Evolutionary conservation across 2,888 invertebrate genomes (phyloP).

Genomic region (Laspeyria flexula): DNA sequence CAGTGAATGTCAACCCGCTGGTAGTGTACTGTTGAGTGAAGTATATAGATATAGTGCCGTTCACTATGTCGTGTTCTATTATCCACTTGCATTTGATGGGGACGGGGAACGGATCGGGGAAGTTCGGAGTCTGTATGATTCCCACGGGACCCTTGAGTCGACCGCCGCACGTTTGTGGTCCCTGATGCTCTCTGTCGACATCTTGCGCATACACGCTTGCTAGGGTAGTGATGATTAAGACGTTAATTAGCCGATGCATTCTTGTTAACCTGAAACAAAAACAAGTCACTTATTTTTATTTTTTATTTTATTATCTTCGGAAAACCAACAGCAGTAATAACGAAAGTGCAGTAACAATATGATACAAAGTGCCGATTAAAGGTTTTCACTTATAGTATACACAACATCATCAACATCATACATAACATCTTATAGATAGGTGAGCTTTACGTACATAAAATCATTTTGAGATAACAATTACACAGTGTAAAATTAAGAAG

Average conservation of each 20-base stretch:
- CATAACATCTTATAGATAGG: too few relatives aligned
- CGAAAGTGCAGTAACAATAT: too few relatives aligned
- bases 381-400: too few relatives aligned
- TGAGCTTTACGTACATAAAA: too few relatives aligned
- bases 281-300: too few relatives aligned
- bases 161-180: constrained; percentile 88
- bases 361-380: too few relatives aligned
- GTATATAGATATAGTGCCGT: constrained; percentile 93
- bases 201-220: constrained; percentile 64
- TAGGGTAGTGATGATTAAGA: constrained; percentile 66
- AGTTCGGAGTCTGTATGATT: constrained; percentile 93
- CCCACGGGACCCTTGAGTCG: constrained; percentile 88
- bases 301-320: too few relatives aligned
- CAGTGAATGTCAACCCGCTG: constrained; percentile 91
- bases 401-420: too few relatives aligned
- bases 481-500: too few relatives aligned
- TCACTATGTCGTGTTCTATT: constrained; percentile 91
- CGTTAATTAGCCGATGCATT: constrained; percentile 65
- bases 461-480: too few relatives aligned
- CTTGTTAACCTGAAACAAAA: constrained; percentile 68
- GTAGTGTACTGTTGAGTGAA: constrained; percentile 95
- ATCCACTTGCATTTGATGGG: constrained; percentile 96
- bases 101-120: constrained; percentile 92
- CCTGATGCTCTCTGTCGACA: constrained; percentile 65
- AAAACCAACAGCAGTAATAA: too few relatives aligned